Percentiles rank a stretch among this genome's conserved stretches.
phyloP scores from a whole-genome alignment of 2,113 vertebrate genomes.

The Chloroceryle aenea region DNA sequence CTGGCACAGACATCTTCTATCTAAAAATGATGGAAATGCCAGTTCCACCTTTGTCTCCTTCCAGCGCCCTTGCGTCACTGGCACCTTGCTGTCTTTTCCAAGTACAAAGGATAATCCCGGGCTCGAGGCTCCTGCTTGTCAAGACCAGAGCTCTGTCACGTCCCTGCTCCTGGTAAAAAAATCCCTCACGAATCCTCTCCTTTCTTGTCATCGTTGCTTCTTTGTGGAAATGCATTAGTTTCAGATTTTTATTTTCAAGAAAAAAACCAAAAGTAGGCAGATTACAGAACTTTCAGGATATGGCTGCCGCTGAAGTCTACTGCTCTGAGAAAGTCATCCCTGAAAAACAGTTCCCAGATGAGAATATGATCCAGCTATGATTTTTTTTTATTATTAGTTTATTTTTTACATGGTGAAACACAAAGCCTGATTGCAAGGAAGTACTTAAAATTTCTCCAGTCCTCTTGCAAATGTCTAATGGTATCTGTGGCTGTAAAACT shows the following conservation, averaged over 20 bases:
- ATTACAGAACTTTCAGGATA: not conserved
- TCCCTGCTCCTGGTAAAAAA: not conserved
- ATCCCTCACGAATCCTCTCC: not conserved
- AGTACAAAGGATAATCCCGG: conserved; percentile 23
- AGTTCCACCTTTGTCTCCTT: conserved; percentile 61
- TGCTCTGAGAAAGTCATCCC: not conserved
- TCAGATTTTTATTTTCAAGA: not conserved
- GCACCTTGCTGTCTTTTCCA: conserved; percentile 15
- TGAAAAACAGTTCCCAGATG: not conserved
- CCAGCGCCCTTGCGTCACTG: conserved; percentile 42
- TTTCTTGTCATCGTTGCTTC: not conserved
- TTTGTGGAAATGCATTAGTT: not conserved
- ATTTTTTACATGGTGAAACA: not conserved
- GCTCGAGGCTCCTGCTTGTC: not conserved
- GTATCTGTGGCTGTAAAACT: not conserved
- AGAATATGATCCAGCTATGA: not conserved
- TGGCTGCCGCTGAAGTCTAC: not conserved
- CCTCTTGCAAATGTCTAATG: not conserved
- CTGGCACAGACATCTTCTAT: conserved; percentile 43
- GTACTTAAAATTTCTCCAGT: not conserved
- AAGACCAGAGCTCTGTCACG: not conserved
- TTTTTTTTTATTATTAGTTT: not conserved
- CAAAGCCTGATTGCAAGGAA: not conserved
- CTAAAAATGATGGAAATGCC: conserved; percentile 59
- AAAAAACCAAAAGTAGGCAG: not conserved